A percentile compares a stretch with the other conserved stretches of the same genome.
Conservation (phyloP, 1,140 invertebrate species). For the Hylaeus anthracinus region DNA sequence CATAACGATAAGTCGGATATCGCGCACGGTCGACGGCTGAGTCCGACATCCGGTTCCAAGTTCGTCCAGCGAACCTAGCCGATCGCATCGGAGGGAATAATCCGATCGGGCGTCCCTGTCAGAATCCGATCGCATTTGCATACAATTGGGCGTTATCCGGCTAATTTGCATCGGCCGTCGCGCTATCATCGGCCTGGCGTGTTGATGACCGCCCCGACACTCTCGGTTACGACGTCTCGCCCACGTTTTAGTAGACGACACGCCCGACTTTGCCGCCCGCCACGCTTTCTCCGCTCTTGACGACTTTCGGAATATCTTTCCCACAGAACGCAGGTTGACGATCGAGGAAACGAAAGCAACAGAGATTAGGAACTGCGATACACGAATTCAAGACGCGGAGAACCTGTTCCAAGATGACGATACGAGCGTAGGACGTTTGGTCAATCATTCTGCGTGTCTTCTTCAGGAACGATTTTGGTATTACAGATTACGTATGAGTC, state of each 20-base stretch:
- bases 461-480: no score
- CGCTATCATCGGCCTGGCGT: constrained; percentile 25
- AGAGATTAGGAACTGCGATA: no score
- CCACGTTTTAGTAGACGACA: neutral
- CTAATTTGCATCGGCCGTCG: constrained; percentile 58
- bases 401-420: no score
- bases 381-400: no score
- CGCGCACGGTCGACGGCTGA: neutral
- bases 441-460: no score
- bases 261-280: neutral
- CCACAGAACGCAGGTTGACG: neutral
- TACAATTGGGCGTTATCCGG: constrained; percentile 63
- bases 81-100: constrained; percentile 17
- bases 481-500: no score
- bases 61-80: neutral
- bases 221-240: constrained; percentile 11
- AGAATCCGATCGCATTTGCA: constrained; percentile 64
- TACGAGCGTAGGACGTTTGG: no score
- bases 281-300: neutral
- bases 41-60: constrained; percentile 47
- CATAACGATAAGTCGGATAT: constrained; percentile 59
- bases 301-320: neutral
- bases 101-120: constrained; percentile 12
- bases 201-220: constrained; percentile 30
- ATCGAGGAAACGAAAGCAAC: no score